Evolutionary conservation across 2,797 vertebrate genomes (phyloP).

Genomic region (Bryconaethiops microstoma): DNA sequence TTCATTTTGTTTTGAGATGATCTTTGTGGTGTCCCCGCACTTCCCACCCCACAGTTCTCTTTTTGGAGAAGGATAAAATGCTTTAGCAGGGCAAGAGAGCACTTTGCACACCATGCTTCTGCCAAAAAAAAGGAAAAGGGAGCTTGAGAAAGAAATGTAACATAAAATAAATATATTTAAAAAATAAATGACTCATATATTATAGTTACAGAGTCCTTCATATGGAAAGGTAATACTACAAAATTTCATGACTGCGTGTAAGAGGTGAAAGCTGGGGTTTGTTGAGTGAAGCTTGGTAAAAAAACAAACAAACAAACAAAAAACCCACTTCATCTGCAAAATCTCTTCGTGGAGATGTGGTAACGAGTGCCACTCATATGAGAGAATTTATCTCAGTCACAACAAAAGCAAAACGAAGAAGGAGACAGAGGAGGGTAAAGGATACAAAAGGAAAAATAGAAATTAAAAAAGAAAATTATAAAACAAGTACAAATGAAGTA

Average conservation of each 20-base stretch:
- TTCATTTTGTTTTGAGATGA: conserved; percentile 38
- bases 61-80: conserved; percentile 41
- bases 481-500: conserved; percentile 55
- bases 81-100: conserved; percentile 35
- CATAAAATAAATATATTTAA: conserved; percentile 64
- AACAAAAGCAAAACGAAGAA: conserved; percentile 32
- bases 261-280: conserved; percentile 34
- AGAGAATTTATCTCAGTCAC: conserved; percentile 35
- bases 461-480: conserved; percentile 44
- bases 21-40: background rate
- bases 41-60: conserved; percentile 13
- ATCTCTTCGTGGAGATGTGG: conserved; percentile 4
- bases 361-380: conserved; percentile 22
- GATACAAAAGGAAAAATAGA: conserved; percentile 34
- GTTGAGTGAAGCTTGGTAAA: conserved; percentile 33
- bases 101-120: conserved; percentile 50
- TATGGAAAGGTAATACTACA: conserved; percentile 55
- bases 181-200: conserved; percentile 62
- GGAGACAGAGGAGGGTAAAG: conserved; percentile 36
- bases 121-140: conserved; percentile 29
- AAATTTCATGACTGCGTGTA: conserved; percentile 49
- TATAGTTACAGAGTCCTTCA: conserved; percentile 57
- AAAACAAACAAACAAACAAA: background rate
- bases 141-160: conserved; percentile 38
- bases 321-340: conserved; percentile 17